phyloP scores from a whole-genome alignment of 30 jellyfish, hydroid and myxozoan species.

The Turritopsis dohrnii region DNA sequence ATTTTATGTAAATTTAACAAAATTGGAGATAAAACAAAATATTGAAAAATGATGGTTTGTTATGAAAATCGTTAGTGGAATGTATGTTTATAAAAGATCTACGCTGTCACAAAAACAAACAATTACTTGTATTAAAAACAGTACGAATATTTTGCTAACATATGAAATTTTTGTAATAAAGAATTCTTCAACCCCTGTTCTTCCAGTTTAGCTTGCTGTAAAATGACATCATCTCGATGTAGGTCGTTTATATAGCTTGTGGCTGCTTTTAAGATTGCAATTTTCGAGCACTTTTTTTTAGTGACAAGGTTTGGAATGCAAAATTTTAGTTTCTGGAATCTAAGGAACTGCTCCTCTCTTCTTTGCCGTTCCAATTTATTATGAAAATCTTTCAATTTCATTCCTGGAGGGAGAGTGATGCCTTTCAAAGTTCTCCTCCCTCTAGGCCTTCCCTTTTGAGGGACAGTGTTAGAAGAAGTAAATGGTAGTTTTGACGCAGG shows the following conservation, averaged over 20 bases:
- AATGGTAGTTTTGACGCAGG: background rate
- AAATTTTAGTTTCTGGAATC: background rate
- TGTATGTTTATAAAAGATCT: background rate
- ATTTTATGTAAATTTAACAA: too few species aligned
- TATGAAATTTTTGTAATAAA: background rate
- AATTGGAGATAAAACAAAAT: background rate
- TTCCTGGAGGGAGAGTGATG: background rate
- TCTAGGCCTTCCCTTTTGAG: background rate
- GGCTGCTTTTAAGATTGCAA: background rate
- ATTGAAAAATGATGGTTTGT: background rate
- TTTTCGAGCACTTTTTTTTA: background rate
- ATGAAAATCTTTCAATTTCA: background rate
- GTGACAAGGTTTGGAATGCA: background rate
- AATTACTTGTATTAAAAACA: too few species aligned
- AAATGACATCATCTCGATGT: background rate
- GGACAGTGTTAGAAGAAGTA: background rate
- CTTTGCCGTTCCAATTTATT: constrained; percentile 2
- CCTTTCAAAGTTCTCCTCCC: background rate
- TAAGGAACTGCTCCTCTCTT: background rate
- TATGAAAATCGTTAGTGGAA: background rate
- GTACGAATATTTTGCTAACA: background rate
- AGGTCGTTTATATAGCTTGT: background rate
- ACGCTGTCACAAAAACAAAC: too few species aligned
- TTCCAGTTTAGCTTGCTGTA: background rate
- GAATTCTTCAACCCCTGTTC: background rate